A percentile compares a stretch with the other conserved stretches of the same genome.
Evolutionary conservation across 2,797 vertebrate genomes (phyloP).

Genomic region (Malacoctenus gilli): DNA sequence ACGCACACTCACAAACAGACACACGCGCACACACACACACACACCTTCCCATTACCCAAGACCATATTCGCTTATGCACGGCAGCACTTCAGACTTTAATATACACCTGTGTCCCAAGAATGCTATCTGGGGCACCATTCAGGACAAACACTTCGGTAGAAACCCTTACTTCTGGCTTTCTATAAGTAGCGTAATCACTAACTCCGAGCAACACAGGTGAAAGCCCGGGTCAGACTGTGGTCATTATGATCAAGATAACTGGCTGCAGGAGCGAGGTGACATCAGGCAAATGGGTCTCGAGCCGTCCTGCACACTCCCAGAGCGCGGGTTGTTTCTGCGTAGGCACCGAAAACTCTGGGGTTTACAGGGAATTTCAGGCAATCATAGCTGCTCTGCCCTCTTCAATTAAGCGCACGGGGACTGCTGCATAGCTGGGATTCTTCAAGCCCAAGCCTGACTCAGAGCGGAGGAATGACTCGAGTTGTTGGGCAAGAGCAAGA

Average conservation of each 20-base stretch:
- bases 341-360: slow-evolving; percentile 7
- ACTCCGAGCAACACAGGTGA: slow-evolving; percentile 39
- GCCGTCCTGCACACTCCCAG: no score
- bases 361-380: neutral
- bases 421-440: slow-evolving; percentile 63
- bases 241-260: slow-evolving; percentile 41
- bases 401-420: slow-evolving; percentile 27
- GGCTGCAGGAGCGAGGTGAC: slow-evolving; percentile 13
- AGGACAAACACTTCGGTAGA: slow-evolving; percentile 44
- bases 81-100: slow-evolving; percentile 62
- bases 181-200: slow-evolving; percentile 52
- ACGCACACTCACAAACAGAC: slow-evolving; percentile 43
- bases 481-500: slow-evolving; percentile 49
- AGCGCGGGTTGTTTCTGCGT: slow-evolving; percentile 8
- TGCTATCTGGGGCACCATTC: slow-evolving; percentile 51
- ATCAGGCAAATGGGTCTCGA: slow-evolving; percentile 18
- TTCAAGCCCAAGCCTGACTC: slow-evolving; percentile 55
- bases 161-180: slow-evolving; percentile 44
- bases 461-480: slow-evolving; percentile 44
- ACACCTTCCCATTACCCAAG: slow-evolving; percentile 45
- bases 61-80: slow-evolving; percentile 44
- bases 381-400: slow-evolving; percentile 1
- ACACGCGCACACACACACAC: slow-evolving; percentile 34
- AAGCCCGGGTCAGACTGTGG: slow-evolving; percentile 28
- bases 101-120: slow-evolving; percentile 57